These are phyloP conservation scores for Cotesia congregata DNA, from an alignment of 2,888 invertebrate genomes.

Conservation along the genomic window DNA sequence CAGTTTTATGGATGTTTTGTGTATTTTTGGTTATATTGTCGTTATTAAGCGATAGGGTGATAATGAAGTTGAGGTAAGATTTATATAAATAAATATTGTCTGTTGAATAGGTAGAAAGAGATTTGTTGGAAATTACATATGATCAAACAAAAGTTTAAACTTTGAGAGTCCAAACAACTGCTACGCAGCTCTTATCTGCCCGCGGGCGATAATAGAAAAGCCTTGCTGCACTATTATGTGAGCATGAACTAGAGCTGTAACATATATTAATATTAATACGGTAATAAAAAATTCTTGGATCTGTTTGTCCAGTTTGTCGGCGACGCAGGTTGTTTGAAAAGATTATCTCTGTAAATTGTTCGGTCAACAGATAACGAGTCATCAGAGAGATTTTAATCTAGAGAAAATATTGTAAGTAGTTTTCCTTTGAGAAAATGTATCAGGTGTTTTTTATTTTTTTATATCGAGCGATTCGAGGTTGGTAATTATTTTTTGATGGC, in stretches of 20 bases:
- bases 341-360: background rate
- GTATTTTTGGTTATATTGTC: background rate
- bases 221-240: too few species aligned
- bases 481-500: too few species aligned
- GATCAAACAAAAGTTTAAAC: slow-evolving; percentile 15
- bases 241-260: too few species aligned
- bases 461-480: too few species aligned
- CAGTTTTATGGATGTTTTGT: background rate
- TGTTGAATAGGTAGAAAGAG: slow-evolving; percentile 9
- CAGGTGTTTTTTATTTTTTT: too few species aligned
- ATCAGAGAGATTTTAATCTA: too few species aligned
- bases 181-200: background rate
- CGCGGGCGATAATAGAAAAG: background rate
- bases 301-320: background rate
- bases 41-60: slow-evolving; percentile 22
- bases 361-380: background rate
- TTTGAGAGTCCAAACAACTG: background rate
- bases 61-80: too few species aligned
- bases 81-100: too few species aligned
- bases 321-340: background rate
- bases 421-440: too few species aligned
- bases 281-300: too few species aligned
- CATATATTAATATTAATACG: too few species aligned
- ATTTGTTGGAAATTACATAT: slow-evolving; percentile 5
- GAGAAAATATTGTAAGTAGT: too few species aligned